Conservation (phyloP, 2,797 vertebrate genomes). For the Halcyon smyrnensis region DNA sequence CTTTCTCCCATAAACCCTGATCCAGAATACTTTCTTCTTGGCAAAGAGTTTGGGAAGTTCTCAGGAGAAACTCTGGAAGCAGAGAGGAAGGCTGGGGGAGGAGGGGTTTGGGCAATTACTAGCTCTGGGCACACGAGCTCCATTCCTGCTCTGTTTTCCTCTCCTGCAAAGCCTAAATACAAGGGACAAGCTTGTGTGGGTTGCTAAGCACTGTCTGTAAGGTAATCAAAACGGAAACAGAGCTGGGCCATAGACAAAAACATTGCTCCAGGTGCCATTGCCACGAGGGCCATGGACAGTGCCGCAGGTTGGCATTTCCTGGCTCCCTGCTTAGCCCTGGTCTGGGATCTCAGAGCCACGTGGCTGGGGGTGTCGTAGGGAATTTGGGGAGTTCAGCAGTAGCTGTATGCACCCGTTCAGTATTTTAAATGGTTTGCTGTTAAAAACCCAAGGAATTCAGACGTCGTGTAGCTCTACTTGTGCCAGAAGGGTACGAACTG, state of each 20-base stretch:
- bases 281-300: not conserved
- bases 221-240: conserved; percentile 60
- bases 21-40: not conserved
- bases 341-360: not conserved
- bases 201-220: conserved; percentile 45
- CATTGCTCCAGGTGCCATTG: not conserved
- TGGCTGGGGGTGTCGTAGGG: too few relatives aligned
- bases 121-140: too few relatives aligned
- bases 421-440: not conserved
- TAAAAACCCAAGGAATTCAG: not conserved
- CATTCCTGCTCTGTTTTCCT: too few relatives aligned
- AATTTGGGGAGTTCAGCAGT: not conserved
- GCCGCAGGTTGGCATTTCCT: conserved; percentile 24
- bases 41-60: not conserved
- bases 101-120: not conserved
- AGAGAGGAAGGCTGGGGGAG: not conserved
- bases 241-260: conserved; percentile 14
- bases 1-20: not conserved
- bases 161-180: not conserved
- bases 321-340: not conserved
- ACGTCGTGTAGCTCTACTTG: not conserved
- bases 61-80: not conserved
- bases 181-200: not conserved
- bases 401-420: not conserved
- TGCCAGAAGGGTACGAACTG: not conserved